Evolutionary conservation across 2,797 vertebrate genomes (phyloP).

Genomic region (Cossypha polioptera): DNA sequence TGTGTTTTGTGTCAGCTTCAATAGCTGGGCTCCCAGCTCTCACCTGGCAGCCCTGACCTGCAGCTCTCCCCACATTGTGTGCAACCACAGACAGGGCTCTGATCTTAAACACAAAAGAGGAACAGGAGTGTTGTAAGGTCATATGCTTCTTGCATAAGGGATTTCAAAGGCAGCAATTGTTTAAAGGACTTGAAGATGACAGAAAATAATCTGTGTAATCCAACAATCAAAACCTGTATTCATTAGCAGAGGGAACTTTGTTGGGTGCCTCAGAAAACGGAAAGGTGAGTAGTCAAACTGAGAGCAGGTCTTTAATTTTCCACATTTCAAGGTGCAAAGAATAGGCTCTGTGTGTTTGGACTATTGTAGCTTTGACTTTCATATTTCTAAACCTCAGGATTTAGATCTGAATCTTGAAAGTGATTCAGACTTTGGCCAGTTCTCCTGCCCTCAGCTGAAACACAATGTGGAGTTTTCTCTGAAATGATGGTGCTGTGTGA

Average conservation of each 20-base stretch:
- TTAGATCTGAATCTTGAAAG: conserved; percentile 68
- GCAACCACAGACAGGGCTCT: conserved; percentile 5
- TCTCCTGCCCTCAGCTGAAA: conserved; percentile 38
- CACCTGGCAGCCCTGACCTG: not conserved
- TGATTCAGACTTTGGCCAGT: conserved; percentile 46
- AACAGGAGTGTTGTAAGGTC: conserved; percentile 28
- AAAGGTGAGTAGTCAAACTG: conserved; percentile 57
- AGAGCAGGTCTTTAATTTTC: conserved; percentile 53
- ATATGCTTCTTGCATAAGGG: conserved; percentile 16
- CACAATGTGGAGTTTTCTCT: conserved; percentile 41
- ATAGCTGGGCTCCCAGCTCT: not conserved
- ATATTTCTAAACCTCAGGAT: conserved; percentile 61
- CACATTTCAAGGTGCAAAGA: conserved; percentile 50
- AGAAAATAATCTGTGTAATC: conserved; percentile 52
- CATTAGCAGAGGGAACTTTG: conserved; percentile 54
- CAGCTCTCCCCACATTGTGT: conserved; percentile 7
- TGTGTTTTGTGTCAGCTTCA: conserved; percentile 51
- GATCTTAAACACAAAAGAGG: conserved; percentile 53
- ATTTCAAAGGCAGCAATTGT: conserved; percentile 40
- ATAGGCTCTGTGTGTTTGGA: conserved; percentile 13
- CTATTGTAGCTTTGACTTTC: conserved; percentile 30
- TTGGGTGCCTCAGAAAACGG: conserved; percentile 34
- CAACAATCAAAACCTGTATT: conserved; percentile 53
- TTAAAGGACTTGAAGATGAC: conserved; percentile 47
- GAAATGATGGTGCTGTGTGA: conserved; percentile 58